Evolutionary conservation across 37 sponge, comb jelly and placozoan species (phyloP), one percentile per base, ranked within the genome.

Genomic region (Halichondria panicea): DNA sequence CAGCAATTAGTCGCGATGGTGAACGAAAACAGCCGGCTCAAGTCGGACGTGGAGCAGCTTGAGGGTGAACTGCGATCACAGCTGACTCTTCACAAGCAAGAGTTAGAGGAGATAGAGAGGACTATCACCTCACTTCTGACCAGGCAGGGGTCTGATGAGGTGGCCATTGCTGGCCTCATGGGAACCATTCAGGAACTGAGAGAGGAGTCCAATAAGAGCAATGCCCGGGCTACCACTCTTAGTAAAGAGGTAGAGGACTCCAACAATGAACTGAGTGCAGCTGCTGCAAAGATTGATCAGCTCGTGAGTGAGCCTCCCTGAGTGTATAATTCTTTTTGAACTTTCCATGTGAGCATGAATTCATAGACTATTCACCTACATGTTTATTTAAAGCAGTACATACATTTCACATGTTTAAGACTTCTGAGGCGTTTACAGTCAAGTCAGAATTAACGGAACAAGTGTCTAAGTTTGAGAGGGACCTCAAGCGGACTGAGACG

Each of bases 131-230:
- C 77, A 32, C 78, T 84, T 22, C 50, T 61, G 27, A 70, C 46
- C 28, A 59, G 70, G 52, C 50, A 75, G n/a, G 27, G 35, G 24
- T 28, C 53, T 4, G 84, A 84, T 37, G 44, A 75, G 64, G 66
- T 43, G 33, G 86, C 88, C 50, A 76, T 91, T 27, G 13, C 61
- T 30, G 35, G 76, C 0, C 40, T 87, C 3, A 87, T 91, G 89
- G 52, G 46, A 3, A 39, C 48, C 40, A 33, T 91, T 25, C 89
- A 87, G 59, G 84, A 82, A 33, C 68, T 81, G 79, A 57, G 81
- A 31, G 43, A 63, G 0, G 43, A 54, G 31, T 66, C 55, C 36
- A 36, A 37, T 35, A 41, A 12, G 5, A 30, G 21, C 13, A 50
- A 82, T 36, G 84, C 73, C 30, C 81, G 43, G 62, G 32, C 81